These are phyloP conservation scores for Oeneis ivallda DNA, from an alignment of 2,888 invertebrate species.

Conservation along the genomic window DNA sequence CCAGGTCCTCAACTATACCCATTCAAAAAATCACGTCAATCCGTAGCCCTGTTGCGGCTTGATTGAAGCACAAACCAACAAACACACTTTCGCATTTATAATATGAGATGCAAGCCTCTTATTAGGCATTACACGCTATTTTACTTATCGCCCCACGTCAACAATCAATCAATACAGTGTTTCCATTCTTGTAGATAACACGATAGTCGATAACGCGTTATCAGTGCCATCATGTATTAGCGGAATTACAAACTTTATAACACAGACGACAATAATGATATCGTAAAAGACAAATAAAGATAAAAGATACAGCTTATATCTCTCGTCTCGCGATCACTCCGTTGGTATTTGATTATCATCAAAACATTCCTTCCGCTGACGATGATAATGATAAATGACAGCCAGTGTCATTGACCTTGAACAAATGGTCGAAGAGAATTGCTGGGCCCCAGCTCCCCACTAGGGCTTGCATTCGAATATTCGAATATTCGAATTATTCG, in stretches of 20 bases:
- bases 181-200: not conserved
- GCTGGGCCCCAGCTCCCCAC: too few relatives aligned
- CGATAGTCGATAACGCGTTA: not conserved
- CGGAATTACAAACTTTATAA: conserved; percentile 25
- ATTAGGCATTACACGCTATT: not conserved
- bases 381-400: conserved; percentile 1
- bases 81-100: too few relatives aligned
- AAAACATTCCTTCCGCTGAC: conserved; percentile 16
- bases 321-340: conserved; percentile 21
- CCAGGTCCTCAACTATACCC: too few relatives aligned
- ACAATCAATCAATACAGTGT: conserved; percentile 30
- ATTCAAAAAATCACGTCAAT: too few relatives aligned
- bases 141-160: not conserved
- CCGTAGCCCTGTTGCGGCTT: too few relatives aligned
- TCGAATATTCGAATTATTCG: too few relatives aligned
- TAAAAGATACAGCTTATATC: conserved; percentile 27
- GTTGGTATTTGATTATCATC: conserved; percentile 18
- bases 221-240: conserved; percentile 20
- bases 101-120: too few relatives aligned
- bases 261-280: conserved; percentile 13
- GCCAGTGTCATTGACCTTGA: not conserved
- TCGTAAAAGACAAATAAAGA: conserved; percentile 6
- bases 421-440: not conserved
- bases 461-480: too few relatives aligned
- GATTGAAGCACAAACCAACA: too few relatives aligned